phyloP scores from a whole-genome alignment of 2,888 invertebrate species.

The Chloroclysta siterata region DNA sequence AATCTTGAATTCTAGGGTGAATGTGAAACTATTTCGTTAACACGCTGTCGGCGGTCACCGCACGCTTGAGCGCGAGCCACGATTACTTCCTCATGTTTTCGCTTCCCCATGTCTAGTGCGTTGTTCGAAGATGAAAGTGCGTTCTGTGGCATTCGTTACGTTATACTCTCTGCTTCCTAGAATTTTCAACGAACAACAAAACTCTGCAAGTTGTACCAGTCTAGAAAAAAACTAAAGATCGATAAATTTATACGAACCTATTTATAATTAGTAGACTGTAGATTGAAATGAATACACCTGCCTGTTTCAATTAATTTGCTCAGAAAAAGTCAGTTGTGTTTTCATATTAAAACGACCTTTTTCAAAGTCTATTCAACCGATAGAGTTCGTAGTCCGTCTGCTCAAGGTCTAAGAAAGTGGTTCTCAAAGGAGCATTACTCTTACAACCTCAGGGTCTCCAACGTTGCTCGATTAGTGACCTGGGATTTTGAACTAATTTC shows the following conservation, averaged over 20 bases:
- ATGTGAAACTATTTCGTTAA: constrained; percentile 47
- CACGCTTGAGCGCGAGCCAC: constrained; percentile 53
- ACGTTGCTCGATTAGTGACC: constrained; percentile 13
- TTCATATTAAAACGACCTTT: constrained; percentile 52
- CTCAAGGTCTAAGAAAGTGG: constrained; percentile 59
- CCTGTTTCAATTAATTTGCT: not conserved
- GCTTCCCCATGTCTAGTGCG: constrained; percentile 52
- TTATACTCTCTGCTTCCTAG: constrained; percentile 9
- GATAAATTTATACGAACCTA: not conserved
- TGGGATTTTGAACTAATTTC: not conserved
- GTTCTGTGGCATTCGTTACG: constrained; percentile 26
- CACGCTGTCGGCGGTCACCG: constrained; percentile 40
- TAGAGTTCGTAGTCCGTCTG: constrained; percentile 47
- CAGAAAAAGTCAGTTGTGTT: not conserved
- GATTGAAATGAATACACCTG: not conserved
- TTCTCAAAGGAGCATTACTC: constrained; percentile 44
- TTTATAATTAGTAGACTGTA: not conserved
- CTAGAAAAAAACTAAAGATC: no score
- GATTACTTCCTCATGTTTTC: constrained; percentile 65
- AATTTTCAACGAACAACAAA: not conserved
- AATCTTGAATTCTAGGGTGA: constrained; percentile 45
- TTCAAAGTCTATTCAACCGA: constrained; percentile 52
- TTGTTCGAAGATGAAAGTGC: constrained; percentile 60
- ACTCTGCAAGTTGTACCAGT: no score
- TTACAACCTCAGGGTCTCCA: constrained; percentile 39